A percentile compares a stretch with the other conserved stretches of the same genome.
These are phyloP conservation scores for Syngnathus floridae DNA, from an alignment of 2,113 vertebrate genomes.

Conservation along the genomic window DNA sequence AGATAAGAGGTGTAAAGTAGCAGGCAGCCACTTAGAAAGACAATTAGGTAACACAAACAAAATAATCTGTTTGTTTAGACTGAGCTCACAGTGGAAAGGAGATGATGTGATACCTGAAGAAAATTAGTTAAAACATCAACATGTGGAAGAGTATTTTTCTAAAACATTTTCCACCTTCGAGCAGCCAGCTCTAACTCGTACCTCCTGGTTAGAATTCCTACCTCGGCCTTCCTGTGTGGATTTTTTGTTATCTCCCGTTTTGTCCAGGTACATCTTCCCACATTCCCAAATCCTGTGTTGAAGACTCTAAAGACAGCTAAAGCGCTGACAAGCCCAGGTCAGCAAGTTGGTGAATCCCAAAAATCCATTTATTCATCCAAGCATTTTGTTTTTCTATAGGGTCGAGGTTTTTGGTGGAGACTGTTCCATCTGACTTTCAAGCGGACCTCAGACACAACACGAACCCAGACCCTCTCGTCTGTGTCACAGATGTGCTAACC, in stretches of 20 bases:
- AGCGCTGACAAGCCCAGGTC: too few relatives aligned
- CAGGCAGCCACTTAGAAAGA: slow-evolving; percentile 11
- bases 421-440: not conserved
- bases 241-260: not conserved
- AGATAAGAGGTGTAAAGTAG: slow-evolving; percentile 12
- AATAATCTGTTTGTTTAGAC: slow-evolving; percentile 1
- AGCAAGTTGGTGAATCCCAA: too few relatives aligned
- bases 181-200: too few relatives aligned
- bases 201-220: too few relatives aligned
- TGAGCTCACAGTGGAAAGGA: not conserved
- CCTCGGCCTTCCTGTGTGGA: not conserved
- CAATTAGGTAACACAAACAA: slow-evolving; percentile 4
- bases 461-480: not conserved
- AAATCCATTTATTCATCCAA: too few relatives aligned
- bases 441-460: not conserved
- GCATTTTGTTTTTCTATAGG: too few relatives aligned
- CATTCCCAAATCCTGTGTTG: not conserved
- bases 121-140: not conserved
- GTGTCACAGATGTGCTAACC: not conserved
- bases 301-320: too few relatives aligned
- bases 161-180: too few relatives aligned
- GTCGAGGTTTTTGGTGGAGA: too few relatives aligned
- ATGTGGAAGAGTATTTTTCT: not conserved
- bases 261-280: too few relatives aligned
- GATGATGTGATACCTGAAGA: not conserved